Evolutionary conservation across 2,113 vertebrate genomes (phyloP).

Genomic region (Nothobranchius furzeri): DNA sequence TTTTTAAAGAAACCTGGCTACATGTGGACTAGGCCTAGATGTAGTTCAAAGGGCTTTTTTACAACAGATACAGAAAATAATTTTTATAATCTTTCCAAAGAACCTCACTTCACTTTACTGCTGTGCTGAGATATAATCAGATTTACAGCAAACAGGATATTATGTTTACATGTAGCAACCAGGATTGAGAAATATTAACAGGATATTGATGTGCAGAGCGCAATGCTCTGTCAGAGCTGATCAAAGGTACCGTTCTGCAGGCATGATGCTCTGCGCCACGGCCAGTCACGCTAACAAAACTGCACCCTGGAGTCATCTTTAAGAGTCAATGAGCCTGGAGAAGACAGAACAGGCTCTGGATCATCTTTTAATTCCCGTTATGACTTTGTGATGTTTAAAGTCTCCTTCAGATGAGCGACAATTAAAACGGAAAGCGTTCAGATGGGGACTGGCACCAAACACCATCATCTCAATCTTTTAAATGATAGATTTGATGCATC

Average conservation of each 20-base stretch:
- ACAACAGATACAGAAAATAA: too few species aligned
- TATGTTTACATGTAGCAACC: slow-evolving; percentile 56
- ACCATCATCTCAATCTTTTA: slow-evolving; percentile 22
- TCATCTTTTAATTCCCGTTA: slow-evolving; percentile 36
- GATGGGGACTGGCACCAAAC: slow-evolving; percentile 4
- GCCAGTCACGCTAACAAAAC: slow-evolving; percentile 42
- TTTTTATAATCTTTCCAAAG: too few species aligned
- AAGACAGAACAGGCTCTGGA: slow-evolving; percentile 28
- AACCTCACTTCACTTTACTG: neutral
- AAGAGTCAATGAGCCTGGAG: slow-evolving; percentile 56
- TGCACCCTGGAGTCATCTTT: slow-evolving; percentile 63
- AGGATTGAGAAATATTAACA: slow-evolving; percentile 65
- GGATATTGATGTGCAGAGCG: slow-evolving; percentile 69
- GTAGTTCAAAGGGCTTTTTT: too few species aligned
- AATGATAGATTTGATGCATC: slow-evolving; percentile 11
- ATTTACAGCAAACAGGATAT: slow-evolving; percentile 71
- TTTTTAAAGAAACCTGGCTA: too few species aligned
- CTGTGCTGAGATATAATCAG: slow-evolving; percentile 41
- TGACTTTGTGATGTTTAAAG: slow-evolving; percentile 37
- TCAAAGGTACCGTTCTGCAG: slow-evolving; percentile 29
- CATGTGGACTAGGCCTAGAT: too few species aligned
- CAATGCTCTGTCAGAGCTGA: slow-evolving; percentile 44
- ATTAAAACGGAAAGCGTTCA: neutral
- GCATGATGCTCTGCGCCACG: slow-evolving; percentile 9
- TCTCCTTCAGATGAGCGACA: slow-evolving; percentile 21